Evolutionary conservation across 2,888 invertebrate species (phyloP).

Genomic region (Terebella lapidaria): DNA sequence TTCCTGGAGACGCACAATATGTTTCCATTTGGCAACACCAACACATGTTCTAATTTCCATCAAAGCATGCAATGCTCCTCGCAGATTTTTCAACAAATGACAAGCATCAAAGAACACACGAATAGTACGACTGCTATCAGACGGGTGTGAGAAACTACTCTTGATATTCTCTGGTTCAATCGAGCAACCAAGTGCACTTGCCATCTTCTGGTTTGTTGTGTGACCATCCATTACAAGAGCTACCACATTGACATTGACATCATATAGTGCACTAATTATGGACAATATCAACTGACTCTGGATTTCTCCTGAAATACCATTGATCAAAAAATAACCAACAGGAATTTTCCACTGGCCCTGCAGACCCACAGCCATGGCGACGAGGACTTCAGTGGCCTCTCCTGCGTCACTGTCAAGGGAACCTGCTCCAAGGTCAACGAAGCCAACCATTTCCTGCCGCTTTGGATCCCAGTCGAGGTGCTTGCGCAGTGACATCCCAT

Average conservation of each 20-base stretch:
- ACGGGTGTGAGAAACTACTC: background rate
- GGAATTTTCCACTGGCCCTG: background rate
- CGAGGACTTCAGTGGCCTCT: background rate
- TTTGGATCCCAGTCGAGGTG: background rate
- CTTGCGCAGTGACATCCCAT: background rate
- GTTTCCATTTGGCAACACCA: background rate
- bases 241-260: background rate
- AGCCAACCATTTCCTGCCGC: background rate
- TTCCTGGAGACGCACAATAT: background rate
- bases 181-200: too few relatives aligned
- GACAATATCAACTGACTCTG: background rate
- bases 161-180: background rate
- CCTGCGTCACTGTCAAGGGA: background rate
- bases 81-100: background rate
- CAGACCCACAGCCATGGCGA: background rate
- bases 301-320: background rate
- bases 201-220: too few relatives aligned
- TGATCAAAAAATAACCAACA: background rate
- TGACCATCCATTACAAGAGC: constrained; percentile 1
- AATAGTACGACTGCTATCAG: background rate
- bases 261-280: background rate
- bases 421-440: background rate
- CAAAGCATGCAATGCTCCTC: background rate
- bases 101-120: background rate
- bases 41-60: background rate